These are phyloP conservation scores for Oasisia sp. DNA, from an alignment of 2,888 invertebrate species.

Conservation along the genomic window DNA sequence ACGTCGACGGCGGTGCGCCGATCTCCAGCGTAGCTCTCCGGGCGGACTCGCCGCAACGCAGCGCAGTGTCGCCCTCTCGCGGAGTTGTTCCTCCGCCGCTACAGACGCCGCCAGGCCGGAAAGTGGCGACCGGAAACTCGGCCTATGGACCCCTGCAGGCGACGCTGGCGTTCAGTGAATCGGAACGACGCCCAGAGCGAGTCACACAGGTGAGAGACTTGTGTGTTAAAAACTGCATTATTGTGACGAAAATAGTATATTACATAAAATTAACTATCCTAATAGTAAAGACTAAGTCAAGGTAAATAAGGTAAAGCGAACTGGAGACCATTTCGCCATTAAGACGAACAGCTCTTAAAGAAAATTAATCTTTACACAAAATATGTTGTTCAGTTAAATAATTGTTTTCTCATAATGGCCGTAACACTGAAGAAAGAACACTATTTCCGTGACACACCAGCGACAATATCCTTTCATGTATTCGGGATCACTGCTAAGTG, in stretches of 20 bases:
- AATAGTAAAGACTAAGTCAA: no score
- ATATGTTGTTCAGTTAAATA: no score
- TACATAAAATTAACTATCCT: neutral
- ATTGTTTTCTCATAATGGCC: no score
- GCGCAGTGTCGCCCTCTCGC: neutral
- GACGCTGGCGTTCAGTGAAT: neutral
- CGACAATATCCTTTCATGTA: no score
- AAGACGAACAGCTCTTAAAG: no score
- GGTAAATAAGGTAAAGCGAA: no score
- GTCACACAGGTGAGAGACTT: neutral
- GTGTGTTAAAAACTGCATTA: neutral
- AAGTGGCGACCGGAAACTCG: neutral
- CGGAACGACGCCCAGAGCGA: neutral
- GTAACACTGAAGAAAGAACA: no score
- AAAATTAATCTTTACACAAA: no score
- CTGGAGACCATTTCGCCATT: no score
- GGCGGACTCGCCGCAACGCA: neutral
- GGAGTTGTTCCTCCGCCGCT: neutral
- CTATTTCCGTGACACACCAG: no score
- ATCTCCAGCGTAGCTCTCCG: neutral
- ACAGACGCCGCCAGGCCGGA: neutral
- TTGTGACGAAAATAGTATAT: neutral
- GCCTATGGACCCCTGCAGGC: neutral
- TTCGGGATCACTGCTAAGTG: no score
- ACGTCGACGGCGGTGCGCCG: neutral